phyloP scores from a whole-genome alignment of 2,888 invertebrate species.

The Brenthis daphne region DNA sequence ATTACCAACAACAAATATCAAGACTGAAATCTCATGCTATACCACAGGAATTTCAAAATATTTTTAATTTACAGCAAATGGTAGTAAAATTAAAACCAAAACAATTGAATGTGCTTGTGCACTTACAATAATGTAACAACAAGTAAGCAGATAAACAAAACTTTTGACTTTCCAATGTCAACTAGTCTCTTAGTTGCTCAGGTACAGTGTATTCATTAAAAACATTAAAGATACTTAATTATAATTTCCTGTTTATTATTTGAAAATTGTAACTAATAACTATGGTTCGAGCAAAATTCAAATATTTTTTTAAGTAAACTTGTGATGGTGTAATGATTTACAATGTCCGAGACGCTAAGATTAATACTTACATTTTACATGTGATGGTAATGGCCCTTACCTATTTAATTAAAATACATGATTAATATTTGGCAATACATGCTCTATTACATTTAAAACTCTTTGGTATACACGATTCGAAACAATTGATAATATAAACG shows the following conservation, averaged over 20 bases:
- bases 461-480: constrained; percentile 34
- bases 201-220: neutral
- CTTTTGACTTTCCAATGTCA: neutral
- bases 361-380: constrained; percentile 10
- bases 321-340: neutral
- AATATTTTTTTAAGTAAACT: neutral
- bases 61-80: neutral
- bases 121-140: constrained; percentile 6
- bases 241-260: constrained; percentile 3
- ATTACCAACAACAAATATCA: neutral
- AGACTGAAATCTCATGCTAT: neutral
- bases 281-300: constrained; percentile 3
- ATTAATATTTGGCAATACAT: constrained; percentile 21
- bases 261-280: neutral
- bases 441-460: constrained; percentile 25
- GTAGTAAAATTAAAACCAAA: neutral
- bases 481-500: constrained; percentile 10
- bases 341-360: neutral
- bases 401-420: constrained; percentile 7
- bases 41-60: constrained; percentile 1
- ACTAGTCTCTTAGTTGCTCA: neutral
- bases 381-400: constrained; percentile 5
- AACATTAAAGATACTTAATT: neutral
- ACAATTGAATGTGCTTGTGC: neutral
- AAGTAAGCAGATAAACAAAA: neutral